Evolutionary conservation across 1,140 invertebrate species (phyloP), one percentile per base, ranked within the genome.

Genomic region (Papilio polytes): DNA sequence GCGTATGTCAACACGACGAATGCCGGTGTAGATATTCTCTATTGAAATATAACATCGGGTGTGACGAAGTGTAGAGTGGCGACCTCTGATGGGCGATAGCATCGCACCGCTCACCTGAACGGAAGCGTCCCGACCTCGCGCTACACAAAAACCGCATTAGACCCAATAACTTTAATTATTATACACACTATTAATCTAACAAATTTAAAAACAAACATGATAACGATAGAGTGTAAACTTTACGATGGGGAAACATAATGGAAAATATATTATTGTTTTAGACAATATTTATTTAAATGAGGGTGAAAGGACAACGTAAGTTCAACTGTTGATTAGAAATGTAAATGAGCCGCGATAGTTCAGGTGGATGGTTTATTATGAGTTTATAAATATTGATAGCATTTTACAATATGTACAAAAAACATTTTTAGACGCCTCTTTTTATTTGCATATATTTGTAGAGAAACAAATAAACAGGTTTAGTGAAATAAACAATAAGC

Each of bases 141-240:
- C 80, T 81, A 93, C 91, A 94, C 89, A 93, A 92, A 93, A 94
- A 93, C 91, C 83, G 86, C 92, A 94, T 94, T 94, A 94, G 36
- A 85, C 85, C 83, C 81, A 81, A 84, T 83, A 87, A 91, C 86
- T 87, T 91, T 91, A 90, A 92, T 89, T 78, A 85, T 85, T 90
- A 83, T 84, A 85, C 86, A 77, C 80, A 63, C 81, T 80, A 82
- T 83, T 83, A 80, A 83, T 84, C 78, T 83, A 84, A 83, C 86
- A 86, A 83, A 84, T 84, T 85, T 73, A 78, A 81, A 85, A 78
- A 85, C 80, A 85, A 82, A 80, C 31, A 81, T 48, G 70, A 59
- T 76, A 80, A 44, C 59, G 51, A 78, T 81, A 36, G 70, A 66
- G 48, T 81, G 41, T 78, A 78, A 78, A 36, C 22, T 59, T 59